Evolutionary conservation across 92 coral and sea anemone species (phyloP), one percentile per base, ranked within the genome.

Genomic region (Phenganax subtilis): DNA sequence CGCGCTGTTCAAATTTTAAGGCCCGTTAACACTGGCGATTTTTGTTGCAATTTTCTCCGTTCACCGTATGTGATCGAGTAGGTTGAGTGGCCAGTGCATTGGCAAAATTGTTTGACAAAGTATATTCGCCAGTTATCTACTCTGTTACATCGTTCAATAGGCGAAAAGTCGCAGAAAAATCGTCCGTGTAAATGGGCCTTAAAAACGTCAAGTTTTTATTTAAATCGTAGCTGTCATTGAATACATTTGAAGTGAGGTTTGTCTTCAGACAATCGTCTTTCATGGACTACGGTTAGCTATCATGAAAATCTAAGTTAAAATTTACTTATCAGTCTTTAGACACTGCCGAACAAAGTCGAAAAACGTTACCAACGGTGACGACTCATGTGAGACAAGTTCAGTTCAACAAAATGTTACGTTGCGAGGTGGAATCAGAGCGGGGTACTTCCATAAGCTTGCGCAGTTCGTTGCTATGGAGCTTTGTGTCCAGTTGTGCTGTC

Each of bases 381-480:
- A 94, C 59, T 94, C 98, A 76, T 94, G 98, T 75, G 92, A 88
- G 62, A 89, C 90, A 76, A 92, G 97, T 79, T 87, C 91, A 6
- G 87, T 92, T 15, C 90, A 84, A 30, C 97, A 85, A 80, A 94
- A 94, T 97, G 98, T 94, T 31, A 90, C 98, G 9, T 88, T 94
- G 53, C 89, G 90, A 27, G 98, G 98, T 0, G 98, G 98, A 51
- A 94, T 94, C 72, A 91, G 92, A 87, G 98, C 98, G 8, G 98
- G 98, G 15, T 84, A 89, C 37, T 94, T 94, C 83, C 93, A 91
- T 69, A 94, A 94, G 71, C 89, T 94, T 20, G 98, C 98, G 0
- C 97, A 94, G 80, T 94, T 81, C 62, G 98, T 94, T 3, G 98
- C 98, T n/a, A 94, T 94, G 98, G 97, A 92, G 72, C 88, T 94